Evolutionary conservation across 2,113 vertebrate genomes (phyloP).

Genomic region (Perca schrenkii): DNA sequence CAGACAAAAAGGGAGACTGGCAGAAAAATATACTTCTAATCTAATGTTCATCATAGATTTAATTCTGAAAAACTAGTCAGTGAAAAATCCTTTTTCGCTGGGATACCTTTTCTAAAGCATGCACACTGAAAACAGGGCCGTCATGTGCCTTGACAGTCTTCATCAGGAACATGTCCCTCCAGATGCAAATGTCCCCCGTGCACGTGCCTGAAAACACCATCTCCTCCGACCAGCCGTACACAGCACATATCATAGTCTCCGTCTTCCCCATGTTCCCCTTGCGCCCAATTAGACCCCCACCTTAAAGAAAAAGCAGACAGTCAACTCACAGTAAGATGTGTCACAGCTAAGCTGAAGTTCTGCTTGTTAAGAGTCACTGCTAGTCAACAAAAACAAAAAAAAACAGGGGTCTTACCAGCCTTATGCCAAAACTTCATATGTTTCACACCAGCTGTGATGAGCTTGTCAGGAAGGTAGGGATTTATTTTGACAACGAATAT

Average conservation of each 20-base stretch:
- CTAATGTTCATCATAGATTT: not conserved
- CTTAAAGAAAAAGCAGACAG: constrained; percentile 76
- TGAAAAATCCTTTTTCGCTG: not conserved
- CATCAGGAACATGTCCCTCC: constrained; percentile 96
- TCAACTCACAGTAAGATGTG: constrained; percentile 22
- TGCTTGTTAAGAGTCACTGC: constrained; percentile 50
- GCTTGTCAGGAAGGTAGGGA: constrained; percentile 95
- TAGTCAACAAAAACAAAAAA: not conserved
- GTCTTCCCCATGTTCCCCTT: constrained; percentile 94
- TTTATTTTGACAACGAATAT: constrained; percentile 99
- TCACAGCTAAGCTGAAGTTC: constrained; percentile 32
- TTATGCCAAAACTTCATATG: constrained; percentile 98
- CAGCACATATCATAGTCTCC: constrained; percentile 98
- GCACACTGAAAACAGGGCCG: constrained; percentile 98
- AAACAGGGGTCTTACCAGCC: constrained; percentile 87
- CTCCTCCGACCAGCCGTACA: constrained; percentile 98
- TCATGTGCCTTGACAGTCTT: constrained; percentile 99
- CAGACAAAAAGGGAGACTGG: not conserved
- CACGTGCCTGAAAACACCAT: constrained; percentile 97
- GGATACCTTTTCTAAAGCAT: constrained; percentile 95
- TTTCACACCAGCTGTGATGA: constrained; percentile 97
- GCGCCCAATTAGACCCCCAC: constrained; percentile 95
- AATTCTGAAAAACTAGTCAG: not conserved
- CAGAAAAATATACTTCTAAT: not conserved
- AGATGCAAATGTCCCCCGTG: constrained; percentile 96